Percentiles rank a stretch among this genome's conserved stretches.
Evolutionary conservation across 2,888 invertebrate species (phyloP).

Genomic region (Allygus modestus): DNA sequence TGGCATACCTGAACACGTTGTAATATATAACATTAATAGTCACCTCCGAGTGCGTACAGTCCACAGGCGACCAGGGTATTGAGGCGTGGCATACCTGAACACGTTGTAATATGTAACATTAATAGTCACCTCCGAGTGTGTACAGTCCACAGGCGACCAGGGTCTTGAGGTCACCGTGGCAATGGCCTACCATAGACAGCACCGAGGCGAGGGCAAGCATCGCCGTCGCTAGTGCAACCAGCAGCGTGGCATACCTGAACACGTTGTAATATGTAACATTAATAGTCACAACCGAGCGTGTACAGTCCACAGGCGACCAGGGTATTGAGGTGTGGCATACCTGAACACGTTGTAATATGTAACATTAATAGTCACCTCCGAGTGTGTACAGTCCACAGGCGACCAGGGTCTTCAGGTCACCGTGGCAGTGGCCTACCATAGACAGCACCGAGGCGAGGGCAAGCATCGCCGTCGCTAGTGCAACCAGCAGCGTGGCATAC

Average conservation of each 20-base stretch:
- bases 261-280: neutral
- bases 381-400: neutral
- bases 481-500: neutral
- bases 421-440: neutral
- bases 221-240: neutral
- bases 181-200: neutral
- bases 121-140: neutral
- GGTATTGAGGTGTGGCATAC: neutral
- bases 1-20: neutral
- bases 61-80: neutral
- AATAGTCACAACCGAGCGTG: neutral
- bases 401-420: neutral
- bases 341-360: neutral
- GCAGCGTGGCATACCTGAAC: neutral
- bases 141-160: neutral
- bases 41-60: neutral
- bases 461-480: neutral
- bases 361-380: neutral
- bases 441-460: neutral
- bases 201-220: neutral
- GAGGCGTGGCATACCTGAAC: conserved; percentile 1
- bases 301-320: neutral
- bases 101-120: neutral
- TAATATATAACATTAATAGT: neutral
- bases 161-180: neutral